Evolutionary conservation across 2,888 invertebrate genomes (phyloP), one percentile per base, ranked within the genome.

Genomic region (Shargacucullia verbasci): DNA sequence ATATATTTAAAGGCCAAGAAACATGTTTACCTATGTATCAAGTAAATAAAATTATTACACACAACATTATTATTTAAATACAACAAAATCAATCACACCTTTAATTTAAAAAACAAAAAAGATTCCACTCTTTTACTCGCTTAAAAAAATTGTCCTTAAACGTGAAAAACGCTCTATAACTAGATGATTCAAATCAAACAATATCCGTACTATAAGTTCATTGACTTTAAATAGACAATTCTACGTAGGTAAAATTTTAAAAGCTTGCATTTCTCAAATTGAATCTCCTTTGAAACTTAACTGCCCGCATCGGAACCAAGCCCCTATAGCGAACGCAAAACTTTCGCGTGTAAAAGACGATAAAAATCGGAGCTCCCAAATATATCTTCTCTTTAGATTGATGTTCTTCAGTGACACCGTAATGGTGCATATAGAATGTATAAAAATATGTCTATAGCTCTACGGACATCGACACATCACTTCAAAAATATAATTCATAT

Each of bases 401-500:
- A 63, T 74, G 31, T 31, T 27, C 34, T 20, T 13, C 12, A 54
- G 34, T 40, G 59, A 56, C 63, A 66, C 41, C 43, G 41, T 53
- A 29, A 48, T 47, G n/a, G 2, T 29, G 37, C 14, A 37, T 12
- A 40, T 40, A 7, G 1, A n/a, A n/a, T n/a, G n/a, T 3, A 13
- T 2, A 39, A 11, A 0, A 25, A 20, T 29, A 39, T 49, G 33
- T 58, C 54, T 41, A 41, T 43, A 5, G 12, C 15, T 13, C 12
- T 15, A 13, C n/a, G 45, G n/a, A 31, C 66, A 71, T 67, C 48
- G 72, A 71, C 58, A 58, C 72, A 38, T 8, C 37, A 14, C 55
- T 67, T 65, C 52, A 68, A 67, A 78, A 74, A 81, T 69, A 74
- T 78, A 82, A 81, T 79, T 85, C 80, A 88, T 89, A 87, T 87